Evolutionary conservation across 2,797 vertebrate genomes (phyloP).

Genomic region (Clarias platycephalus): DNA sequence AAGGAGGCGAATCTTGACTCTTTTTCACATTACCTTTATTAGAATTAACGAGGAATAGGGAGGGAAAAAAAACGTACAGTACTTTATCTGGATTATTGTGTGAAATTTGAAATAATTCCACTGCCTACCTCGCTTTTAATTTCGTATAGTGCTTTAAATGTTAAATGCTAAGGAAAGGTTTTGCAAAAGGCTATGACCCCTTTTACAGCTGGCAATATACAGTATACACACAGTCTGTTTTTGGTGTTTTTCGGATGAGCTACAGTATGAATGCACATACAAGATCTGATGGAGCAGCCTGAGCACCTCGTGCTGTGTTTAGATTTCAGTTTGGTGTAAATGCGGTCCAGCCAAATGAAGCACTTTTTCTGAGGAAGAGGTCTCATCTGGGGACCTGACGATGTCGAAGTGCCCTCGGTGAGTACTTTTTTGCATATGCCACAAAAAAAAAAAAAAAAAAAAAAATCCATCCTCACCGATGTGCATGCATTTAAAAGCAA

Average conservation of each 20-base stretch:
- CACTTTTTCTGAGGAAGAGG: slow-evolving; percentile 28
- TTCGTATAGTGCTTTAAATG: background rate
- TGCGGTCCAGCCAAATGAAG: slow-evolving; percentile 25
- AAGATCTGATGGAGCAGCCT: slow-evolving; percentile 12
- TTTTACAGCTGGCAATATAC: slow-evolving; percentile 34
- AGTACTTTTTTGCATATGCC: slow-evolving; percentile 40
- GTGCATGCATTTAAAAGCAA: slow-evolving; percentile 34
- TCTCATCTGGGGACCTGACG: slow-evolving; percentile 29
- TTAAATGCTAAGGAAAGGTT: background rate
- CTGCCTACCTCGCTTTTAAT: background rate
- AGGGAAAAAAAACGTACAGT: background rate
- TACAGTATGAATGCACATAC: slow-evolving; percentile 16
- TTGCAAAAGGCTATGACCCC: slow-evolving; percentile 21
- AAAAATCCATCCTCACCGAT: slow-evolving; percentile 1
- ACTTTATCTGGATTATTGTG: background rate
- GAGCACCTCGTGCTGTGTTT: slow-evolving; percentile 37
- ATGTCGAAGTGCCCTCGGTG: slow-evolving; percentile 29
- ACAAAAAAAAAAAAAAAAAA: background rate
- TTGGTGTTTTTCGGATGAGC: background rate
- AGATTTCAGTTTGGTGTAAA: slow-evolving; percentile 41
- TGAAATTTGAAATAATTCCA: slow-evolving; percentile 7
- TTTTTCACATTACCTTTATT: background rate
- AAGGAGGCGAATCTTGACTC: slow-evolving; percentile 18
- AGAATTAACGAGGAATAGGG: background rate
- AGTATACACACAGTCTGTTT: background rate